Conservation (phyloP, 1,140 invertebrate genomes). For the Drosophila baimaii region DNA sequence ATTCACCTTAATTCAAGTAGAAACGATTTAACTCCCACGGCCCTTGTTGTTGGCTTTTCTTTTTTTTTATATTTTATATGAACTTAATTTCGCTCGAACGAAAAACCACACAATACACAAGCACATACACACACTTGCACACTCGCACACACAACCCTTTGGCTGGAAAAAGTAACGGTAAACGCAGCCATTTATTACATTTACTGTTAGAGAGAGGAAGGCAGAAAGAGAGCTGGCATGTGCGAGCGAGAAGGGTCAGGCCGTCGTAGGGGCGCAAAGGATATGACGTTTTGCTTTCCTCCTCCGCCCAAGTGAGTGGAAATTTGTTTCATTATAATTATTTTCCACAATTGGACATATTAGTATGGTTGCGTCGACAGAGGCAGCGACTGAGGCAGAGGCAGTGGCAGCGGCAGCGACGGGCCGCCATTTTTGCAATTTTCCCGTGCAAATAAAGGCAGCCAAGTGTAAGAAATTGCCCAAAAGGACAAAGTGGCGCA, state of each 20-base stretch:
- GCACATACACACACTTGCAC: conserved; percentile 20
- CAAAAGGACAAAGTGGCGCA: conserved; percentile 45
- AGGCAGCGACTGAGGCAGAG: conserved; percentile 2
- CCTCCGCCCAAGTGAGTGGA: conserved; percentile 83
- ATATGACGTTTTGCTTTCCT: conserved; percentile 82
- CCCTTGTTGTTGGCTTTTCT: conserved; percentile 53
- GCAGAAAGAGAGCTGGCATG: conserved; percentile 18
- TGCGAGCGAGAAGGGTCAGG: conserved; percentile 61
- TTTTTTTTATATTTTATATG: conserved; percentile 70
- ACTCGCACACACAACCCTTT: conserved; percentile 63
- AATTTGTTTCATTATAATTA: conserved; percentile 85
- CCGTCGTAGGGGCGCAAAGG: conserved; percentile 64
- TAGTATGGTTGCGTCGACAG: conserved; percentile 80
- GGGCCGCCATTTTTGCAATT: conserved; percentile 80
- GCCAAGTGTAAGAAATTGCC: conserved; percentile 67
- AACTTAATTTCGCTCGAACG: conserved; percentile 73
- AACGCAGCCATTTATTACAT: conserved; percentile 81
- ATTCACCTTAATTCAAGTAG: conserved; percentile 80
- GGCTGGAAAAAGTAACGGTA: conserved; percentile 72
- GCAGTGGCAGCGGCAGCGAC: conserved; percentile 7
- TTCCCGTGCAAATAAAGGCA: conserved; percentile 78
- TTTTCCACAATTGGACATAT: conserved; percentile 85
- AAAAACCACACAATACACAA: conserved; percentile 49
- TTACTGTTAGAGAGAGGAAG: conserved; percentile 25
- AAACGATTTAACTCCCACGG: conserved; percentile 77